Conservation (phyloP, 2,113 vertebrate species). For the Elephantulus edwardii region DNA sequence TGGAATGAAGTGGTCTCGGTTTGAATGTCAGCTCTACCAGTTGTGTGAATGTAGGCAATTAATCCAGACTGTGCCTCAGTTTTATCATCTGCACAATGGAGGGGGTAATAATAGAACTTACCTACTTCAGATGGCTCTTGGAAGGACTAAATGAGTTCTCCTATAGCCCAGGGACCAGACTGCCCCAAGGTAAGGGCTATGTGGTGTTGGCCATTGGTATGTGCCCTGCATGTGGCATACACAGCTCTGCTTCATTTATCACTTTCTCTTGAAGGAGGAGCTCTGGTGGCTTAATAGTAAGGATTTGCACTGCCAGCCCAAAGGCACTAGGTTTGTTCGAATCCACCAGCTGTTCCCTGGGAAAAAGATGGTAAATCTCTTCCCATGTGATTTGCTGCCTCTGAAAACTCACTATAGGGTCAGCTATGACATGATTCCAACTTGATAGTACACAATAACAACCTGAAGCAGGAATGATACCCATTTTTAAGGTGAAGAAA, state of each 20-base stretch:
- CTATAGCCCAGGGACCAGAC: accelerated
- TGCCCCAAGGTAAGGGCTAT: accelerated
- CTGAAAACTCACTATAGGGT: too few species aligned
- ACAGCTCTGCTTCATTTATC: too few species aligned
- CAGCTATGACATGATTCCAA: too few species aligned
- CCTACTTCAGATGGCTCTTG: background rate
- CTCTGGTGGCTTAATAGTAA: too few species aligned
- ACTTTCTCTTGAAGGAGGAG: too few species aligned
- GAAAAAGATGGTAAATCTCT: too few species aligned
- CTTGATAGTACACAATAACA: too few species aligned
- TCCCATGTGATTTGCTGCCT: too few species aligned
- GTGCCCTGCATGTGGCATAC: accelerated
- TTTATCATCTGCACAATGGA: background rate
- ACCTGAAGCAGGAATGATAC: background rate
- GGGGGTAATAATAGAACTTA: background rate
- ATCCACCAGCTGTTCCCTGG: too few species aligned
- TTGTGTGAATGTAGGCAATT: constrained; percentile 1
- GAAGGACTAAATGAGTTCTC: accelerated
- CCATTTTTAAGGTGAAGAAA: background rate
- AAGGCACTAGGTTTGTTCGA: too few species aligned
- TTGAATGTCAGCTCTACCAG: background rate
- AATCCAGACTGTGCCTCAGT: background rate
- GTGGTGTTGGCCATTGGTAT: accelerated
- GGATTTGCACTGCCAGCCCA: too few species aligned
- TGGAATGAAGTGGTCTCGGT: background rate